A percentile compares a stretch with the other conserved stretches of the same genome.
Evolutionary conservation across 2,888 invertebrate genomes (phyloP).

Genomic region (Hecatera dysodea): DNA sequence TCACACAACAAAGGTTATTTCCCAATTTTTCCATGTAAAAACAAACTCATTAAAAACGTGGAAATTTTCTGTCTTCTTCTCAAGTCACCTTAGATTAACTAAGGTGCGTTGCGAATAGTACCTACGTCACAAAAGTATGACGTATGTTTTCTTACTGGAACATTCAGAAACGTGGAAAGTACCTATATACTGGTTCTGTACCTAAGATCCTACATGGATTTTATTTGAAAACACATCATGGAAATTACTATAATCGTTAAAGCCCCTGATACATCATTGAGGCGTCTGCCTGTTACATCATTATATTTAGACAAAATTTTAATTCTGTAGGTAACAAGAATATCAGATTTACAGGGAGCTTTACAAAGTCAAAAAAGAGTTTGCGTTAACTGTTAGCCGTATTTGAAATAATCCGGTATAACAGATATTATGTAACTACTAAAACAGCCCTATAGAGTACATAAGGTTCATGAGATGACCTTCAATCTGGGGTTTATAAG

Average conservation of each 20-base stretch:
- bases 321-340: constrained; percentile 1
- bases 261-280: neutral
- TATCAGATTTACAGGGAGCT: neutral
- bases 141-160: neutral
- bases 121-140: constrained; percentile 7
- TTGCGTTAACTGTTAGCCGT: neutral
- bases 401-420: neutral
- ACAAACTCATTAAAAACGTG: neutral
- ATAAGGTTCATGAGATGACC: constrained; percentile 15
- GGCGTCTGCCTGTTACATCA: too few species aligned
- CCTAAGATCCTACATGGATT: neutral
- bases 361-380: neutral
- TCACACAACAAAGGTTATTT: too few species aligned
- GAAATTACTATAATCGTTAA: neutral
- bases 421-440: constrained; percentile 16
- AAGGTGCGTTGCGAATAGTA: neutral
- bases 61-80: constrained; percentile 8
- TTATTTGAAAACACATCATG: neutral
- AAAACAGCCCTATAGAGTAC: neutral
- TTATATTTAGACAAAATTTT: neutral
- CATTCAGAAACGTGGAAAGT: neutral
- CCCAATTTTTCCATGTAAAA: too few species aligned
- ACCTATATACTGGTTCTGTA: neutral
- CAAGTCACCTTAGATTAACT: neutral
- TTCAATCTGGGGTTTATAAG: constrained; percentile 9